These are phyloP conservation scores for Mythimna ferrago DNA, from an alignment of 2,888 invertebrate species.

Conservation along the genomic window DNA sequence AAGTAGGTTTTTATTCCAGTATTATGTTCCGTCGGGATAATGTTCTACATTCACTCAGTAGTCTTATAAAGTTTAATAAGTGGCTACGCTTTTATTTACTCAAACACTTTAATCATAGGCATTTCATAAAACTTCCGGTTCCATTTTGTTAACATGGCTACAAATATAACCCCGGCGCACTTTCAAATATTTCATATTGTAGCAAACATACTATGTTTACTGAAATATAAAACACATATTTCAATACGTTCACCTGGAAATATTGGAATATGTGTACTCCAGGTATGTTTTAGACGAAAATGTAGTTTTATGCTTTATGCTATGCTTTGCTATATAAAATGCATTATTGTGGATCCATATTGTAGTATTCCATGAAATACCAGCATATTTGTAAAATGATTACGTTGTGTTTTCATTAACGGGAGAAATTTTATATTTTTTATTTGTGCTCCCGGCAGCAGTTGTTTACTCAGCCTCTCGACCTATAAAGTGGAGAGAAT, in stretches of 20 bases:
- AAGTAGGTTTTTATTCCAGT: too few relatives aligned
- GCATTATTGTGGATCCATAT: conserved; percentile 13
- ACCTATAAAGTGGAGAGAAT: conserved; percentile 73
- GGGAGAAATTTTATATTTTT: conserved; percentile 67
- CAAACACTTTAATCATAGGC: not conserved
- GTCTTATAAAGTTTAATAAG: not conserved
- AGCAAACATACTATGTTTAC: conserved; percentile 47
- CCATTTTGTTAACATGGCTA: conserved; percentile 17
- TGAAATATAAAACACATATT: conserved; percentile 55
- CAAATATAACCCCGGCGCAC: conserved; percentile 17
- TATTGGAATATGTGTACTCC: conserved; percentile 41
- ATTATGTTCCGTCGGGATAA: too few relatives aligned
- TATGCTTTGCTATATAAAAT: conserved; percentile 12
- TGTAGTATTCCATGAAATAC: conserved; percentile 15
- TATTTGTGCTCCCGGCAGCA: conserved; percentile 66
- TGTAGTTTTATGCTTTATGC: conserved; percentile 23
- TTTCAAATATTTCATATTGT: conserved; percentile 56
- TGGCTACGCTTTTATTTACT: not conserved
- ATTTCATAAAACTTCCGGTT: conserved; percentile 1
- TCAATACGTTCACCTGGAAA: conserved; percentile 56
- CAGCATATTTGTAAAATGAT: conserved; percentile 64
- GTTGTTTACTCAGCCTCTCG: conserved; percentile 75
- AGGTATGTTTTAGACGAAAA: conserved; percentile 36
- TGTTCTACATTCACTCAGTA: not conserved
- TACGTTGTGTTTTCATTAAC: conserved; percentile 72